phyloP scores from a whole-genome alignment of 2,888 invertebrate genomes.

The Trichogramma dendrolimi region DNA sequence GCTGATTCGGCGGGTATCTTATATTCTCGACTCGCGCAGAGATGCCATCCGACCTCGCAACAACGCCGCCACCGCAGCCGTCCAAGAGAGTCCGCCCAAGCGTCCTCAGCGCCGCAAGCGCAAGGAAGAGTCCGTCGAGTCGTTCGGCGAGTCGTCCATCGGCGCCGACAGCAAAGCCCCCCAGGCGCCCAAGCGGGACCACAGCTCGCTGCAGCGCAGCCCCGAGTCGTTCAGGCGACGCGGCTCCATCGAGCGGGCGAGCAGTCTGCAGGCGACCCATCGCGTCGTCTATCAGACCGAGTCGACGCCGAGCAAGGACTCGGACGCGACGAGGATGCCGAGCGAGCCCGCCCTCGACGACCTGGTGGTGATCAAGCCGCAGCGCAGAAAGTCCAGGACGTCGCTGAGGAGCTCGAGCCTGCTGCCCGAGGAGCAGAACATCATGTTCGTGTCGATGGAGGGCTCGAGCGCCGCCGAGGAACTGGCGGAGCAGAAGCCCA shows the following conservation, averaged over 20 bases:
- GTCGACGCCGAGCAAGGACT: conserved; percentile 26
- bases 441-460: conserved; percentile 27
- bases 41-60: conserved; percentile 71
- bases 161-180: conserved; percentile 39
- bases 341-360: conserved; percentile 43
- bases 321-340: background rate
- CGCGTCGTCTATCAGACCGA: conserved; percentile 44
- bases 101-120: conserved; percentile 42
- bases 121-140: conserved; percentile 40
- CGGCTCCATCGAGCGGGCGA: conserved; percentile 27
- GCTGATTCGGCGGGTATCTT: no score
- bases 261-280: conserved; percentile 35
- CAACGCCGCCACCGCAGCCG: conserved; percentile 57
- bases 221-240: conserved; percentile 35
- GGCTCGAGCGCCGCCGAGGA: background rate
- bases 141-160: conserved; percentile 29
- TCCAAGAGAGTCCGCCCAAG: conserved; percentile 40
- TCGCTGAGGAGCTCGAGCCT: conserved; percentile 43
- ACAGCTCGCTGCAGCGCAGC: conserved; percentile 35
- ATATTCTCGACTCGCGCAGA: background rate
- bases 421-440: conserved; percentile 30
- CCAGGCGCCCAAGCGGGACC: conserved; percentile 55
- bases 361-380: conserved; percentile 47
- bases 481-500: background rate
- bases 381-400: conserved; percentile 43